phyloP scores from a whole-genome alignment of 1,140 invertebrate species.

The Heliconius melpomene region DNA sequence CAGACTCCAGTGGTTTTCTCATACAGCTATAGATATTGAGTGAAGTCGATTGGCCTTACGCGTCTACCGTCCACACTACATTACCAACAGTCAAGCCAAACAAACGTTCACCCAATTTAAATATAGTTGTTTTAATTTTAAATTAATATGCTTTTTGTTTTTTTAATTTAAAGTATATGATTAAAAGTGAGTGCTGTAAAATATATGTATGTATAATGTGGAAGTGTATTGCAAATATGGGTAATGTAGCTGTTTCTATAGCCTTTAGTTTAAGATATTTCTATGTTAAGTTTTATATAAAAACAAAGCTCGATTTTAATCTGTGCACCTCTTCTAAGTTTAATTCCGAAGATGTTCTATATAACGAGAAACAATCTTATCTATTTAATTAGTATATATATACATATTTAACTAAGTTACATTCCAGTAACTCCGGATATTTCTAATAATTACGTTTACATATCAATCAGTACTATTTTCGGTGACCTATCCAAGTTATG shows the following conservation, averaged over 20 bases:
- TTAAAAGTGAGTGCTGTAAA: background rate
- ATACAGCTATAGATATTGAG: conserved; percentile 25
- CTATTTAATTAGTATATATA: no score
- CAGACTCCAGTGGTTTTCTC: conserved; percentile 12
- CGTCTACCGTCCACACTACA: background rate
- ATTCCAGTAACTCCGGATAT: no score
- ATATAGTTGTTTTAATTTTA: background rate
- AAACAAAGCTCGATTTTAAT: no score
- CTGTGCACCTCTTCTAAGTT: no score
- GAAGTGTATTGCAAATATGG: background rate
- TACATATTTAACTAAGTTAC: no score
- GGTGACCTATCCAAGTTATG: no score
- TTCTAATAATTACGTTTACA: no score
- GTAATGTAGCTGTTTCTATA: background rate
- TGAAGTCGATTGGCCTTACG: conserved; percentile 27
- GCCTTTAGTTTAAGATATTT: background rate
- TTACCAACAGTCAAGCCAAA: conserved; percentile 2
- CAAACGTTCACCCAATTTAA: background rate
- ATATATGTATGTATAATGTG: background rate
- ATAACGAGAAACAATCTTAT: no score
- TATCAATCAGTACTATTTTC: no score
- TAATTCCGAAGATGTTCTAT: no score
- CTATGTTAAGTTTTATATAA: no score
- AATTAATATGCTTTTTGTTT: background rate
- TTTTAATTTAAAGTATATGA: background rate